A percentile compares a stretch with the other conserved stretches of the same genome.
These are phyloP conservation scores for Spilosoma lubricipeda DNA, from an alignment of 2,888 invertebrate genomes.

Conservation along the genomic window DNA sequence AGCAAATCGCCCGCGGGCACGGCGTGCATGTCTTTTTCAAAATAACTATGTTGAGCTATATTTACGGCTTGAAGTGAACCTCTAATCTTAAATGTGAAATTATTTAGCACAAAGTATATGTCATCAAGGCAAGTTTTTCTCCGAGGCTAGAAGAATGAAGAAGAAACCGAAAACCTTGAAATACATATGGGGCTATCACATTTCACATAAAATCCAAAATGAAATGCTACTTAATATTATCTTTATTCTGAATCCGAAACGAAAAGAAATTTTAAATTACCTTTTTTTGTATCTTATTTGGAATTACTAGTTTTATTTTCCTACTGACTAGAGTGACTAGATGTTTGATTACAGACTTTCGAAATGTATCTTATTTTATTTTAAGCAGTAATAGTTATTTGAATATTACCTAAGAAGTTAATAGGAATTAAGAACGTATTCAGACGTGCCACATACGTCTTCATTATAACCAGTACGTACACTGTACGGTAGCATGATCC, in stretches of 20 bases:
- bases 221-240: background rate
- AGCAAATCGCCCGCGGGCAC: constrained; percentile 69
- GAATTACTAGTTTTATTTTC: background rate
- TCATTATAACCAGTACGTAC: constrained; percentile 58
- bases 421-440: constrained; percentile 57
- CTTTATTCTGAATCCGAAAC: background rate
- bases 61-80: constrained; percentile 64
- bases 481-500: constrained; percentile 55
- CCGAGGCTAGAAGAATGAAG: too few species aligned
- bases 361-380: background rate
- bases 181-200: background rate
- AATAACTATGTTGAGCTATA: constrained; percentile 74
- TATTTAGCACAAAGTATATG: constrained; percentile 42
- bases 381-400: constrained; percentile 21
- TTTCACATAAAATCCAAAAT: background rate
- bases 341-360: background rate
- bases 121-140: constrained; percentile 12
- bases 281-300: background rate
- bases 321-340: background rate
- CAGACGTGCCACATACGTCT: constrained; percentile 56
- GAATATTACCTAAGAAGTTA: constrained; percentile 57
- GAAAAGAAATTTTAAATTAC: background rate
- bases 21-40: constrained; percentile 77
- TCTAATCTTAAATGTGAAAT: constrained; percentile 67
- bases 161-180: background rate